These are phyloP conservation scores for Sceloporus undulatus DNA, from an alignment of 2,113 vertebrate genomes.

Conservation along the genomic window DNA sequence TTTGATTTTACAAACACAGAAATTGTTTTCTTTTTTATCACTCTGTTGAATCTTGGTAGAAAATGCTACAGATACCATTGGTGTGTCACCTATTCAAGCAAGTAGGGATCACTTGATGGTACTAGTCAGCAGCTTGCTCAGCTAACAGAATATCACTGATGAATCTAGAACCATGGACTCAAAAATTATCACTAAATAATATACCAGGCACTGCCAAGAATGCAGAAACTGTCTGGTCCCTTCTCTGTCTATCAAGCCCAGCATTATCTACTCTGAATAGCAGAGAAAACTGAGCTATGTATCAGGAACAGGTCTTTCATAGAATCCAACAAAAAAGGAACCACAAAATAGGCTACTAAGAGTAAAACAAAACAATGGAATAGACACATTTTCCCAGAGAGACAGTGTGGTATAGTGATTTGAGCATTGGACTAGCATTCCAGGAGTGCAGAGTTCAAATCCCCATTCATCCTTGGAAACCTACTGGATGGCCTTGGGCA, in stretches of 20 bases:
- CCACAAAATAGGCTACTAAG: not conserved
- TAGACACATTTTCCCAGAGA: too few species aligned
- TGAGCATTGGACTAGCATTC: too few species aligned
- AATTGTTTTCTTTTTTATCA: not conserved
- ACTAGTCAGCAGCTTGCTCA: not conserved
- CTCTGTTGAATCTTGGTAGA: not conserved
- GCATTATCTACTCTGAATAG: not conserved
- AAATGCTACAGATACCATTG: not conserved
- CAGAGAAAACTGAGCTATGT: not conserved
- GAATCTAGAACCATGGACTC: conserved; percentile 9
- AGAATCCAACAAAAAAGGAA: not conserved
- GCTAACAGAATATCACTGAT: not conserved
- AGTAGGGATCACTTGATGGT: not conserved
- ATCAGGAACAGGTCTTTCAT: not conserved
- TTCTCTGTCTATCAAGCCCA: not conserved
- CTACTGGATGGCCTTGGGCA: too few species aligned
- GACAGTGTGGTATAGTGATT: too few species aligned
- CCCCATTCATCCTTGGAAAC: too few species aligned
- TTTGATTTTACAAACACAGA: not conserved
- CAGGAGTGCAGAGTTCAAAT: too few species aligned
- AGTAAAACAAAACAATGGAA: not conserved
- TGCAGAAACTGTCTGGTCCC: not conserved
- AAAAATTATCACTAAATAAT: not conserved
- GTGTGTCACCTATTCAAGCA: not conserved
- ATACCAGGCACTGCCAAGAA: not conserved